These are phyloP conservation scores for Chorisops tibialis DNA, from an alignment of 2,888 invertebrate species.

Conservation along the genomic window DNA sequence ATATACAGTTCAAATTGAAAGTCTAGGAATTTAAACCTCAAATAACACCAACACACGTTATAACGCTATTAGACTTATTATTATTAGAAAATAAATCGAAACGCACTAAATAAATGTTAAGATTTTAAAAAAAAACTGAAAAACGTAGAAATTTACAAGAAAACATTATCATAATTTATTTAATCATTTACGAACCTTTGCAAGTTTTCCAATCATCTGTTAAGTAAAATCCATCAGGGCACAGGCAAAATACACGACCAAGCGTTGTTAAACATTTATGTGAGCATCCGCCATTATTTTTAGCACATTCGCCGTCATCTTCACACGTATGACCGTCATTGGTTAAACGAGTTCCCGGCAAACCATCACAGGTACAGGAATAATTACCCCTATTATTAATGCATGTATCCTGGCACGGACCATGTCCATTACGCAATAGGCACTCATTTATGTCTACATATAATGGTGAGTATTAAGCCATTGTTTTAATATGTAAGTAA, in stretches of 20 bases:
- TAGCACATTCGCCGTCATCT: conserved; percentile 49
- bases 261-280: conserved; percentile 53
- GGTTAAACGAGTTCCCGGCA: conserved; percentile 59
- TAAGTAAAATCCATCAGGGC: conserved; percentile 50
- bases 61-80: too few relatives aligned
- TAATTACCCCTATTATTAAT: conserved; percentile 59
- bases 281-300: conserved; percentile 53
- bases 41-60: too few relatives aligned
- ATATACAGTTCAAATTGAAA: too few relatives aligned
- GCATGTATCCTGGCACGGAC: conserved; percentile 64
- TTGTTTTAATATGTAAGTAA: neutral
- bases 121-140: neutral
- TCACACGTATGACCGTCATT: conserved; percentile 58
- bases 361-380: conserved; percentile 57
- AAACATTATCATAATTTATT: neutral
- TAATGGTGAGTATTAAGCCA: neutral
- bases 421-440: conserved; percentile 59
- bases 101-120: neutral
- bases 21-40: too few relatives aligned
- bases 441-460: conserved; percentile 60
- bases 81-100: too few relatives aligned
- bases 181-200: conserved; percentile 45
- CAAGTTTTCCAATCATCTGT: conserved; percentile 52
- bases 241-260: conserved; percentile 55
- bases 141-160: neutral